Conservation (phyloP, 2,797 vertebrate genomes). For the Cryptoprocta ferox region DNA sequence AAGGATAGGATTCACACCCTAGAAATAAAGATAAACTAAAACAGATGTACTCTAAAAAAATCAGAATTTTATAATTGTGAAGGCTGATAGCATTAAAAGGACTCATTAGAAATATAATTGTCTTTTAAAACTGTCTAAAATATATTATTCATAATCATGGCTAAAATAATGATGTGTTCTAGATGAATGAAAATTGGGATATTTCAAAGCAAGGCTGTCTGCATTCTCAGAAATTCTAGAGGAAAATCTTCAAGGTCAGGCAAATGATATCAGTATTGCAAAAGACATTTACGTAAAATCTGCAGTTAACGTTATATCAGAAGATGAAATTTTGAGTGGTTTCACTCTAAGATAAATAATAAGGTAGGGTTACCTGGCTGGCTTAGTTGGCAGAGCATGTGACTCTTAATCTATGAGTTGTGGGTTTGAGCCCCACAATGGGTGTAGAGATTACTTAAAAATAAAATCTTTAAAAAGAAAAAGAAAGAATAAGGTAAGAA, state of each 20-base stretch:
- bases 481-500: not conserved
- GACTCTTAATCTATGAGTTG: not conserved
- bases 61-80: not conserved
- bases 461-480: not conserved
- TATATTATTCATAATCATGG: not conserved
- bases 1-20: not conserved
- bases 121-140: not conserved
- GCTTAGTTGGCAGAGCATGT: not conserved
- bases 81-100: not conserved
- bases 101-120: not conserved
- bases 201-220: not conserved
- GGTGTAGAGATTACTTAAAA: not conserved
- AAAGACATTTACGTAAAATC: not conserved
- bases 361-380: not conserved
- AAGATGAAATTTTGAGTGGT: not conserved
- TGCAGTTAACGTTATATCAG: not conserved
- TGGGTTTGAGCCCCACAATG: not conserved
- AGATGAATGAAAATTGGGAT: not conserved
- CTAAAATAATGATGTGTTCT: slow-evolving; percentile 16
- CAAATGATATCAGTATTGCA: not conserved
- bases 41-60: not conserved
- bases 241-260: not conserved
- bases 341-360: not conserved
- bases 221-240: not conserved
- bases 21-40: not conserved